A percentile compares a stretch with the other conserved stretches of the same genome.
These are phyloP conservation scores for Calameuta pallipes DNA, from an alignment of 2,888 invertebrate genomes.

Conservation along the genomic window DNA sequence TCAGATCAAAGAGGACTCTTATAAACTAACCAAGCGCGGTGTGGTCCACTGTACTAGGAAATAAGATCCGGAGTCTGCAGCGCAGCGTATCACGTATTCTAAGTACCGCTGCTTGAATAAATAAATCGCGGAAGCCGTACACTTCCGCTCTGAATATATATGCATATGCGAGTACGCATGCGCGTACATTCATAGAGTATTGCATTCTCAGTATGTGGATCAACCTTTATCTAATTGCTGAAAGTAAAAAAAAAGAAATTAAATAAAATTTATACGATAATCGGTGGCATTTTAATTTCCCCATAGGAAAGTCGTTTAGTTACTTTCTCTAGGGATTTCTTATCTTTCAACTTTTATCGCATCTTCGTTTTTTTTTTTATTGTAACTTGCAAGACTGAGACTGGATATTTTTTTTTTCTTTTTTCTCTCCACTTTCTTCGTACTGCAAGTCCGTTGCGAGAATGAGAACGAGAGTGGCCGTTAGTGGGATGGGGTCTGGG, in stretches of 20 bases:
- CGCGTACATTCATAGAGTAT: neutral
- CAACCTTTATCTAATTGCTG: neutral
- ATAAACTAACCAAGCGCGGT: slow-evolving; percentile 7
- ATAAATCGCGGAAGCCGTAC: slow-evolving; percentile 9
- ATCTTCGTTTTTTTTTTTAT: neutral
- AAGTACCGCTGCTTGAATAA: slow-evolving; percentile 7
- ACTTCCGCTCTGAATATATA: slow-evolving; percentile 4
- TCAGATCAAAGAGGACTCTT: slow-evolving; percentile 11
- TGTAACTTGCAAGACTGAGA: neutral
- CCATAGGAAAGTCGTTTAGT: neutral
- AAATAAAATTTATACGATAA: neutral
- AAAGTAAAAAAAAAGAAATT: neutral
- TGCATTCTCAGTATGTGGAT: neutral
- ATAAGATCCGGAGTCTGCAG: neutral
- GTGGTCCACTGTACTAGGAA: slow-evolving; percentile 3
- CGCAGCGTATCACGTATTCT: neutral
- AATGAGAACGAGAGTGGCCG: neutral
- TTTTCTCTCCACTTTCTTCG: neutral
- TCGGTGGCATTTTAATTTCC: neutral
- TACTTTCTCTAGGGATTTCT: neutral
- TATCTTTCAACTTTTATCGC: neutral
- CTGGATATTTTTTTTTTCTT: neutral
- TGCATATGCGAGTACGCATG: neutral
- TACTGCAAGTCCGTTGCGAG: neutral
- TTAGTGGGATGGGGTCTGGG: neutral